phyloP scores from a whole-genome alignment of 1,140 invertebrate genomes.

The Aphidius gifuensis region DNA sequence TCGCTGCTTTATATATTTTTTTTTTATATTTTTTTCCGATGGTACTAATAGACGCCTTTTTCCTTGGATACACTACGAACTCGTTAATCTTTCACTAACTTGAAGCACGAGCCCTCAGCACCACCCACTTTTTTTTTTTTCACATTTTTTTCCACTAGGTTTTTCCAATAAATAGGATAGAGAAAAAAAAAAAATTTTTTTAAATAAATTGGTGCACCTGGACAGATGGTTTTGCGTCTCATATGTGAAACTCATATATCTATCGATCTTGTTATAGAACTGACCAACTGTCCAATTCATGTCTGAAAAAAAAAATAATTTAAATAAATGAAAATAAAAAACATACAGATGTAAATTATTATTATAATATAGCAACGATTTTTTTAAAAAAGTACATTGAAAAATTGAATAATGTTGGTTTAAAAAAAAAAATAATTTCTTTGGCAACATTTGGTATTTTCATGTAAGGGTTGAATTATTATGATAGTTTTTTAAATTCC shows the following conservation, averaged over 20 bases:
- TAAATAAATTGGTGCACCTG: slow-evolving; percentile 3
- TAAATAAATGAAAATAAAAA: not conserved
- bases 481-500: slow-evolving; percentile 32
- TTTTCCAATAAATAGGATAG: not conserved
- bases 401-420: not conserved
- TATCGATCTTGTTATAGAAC: slow-evolving; percentile 9
- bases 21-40: not conserved
- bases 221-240: slow-evolving; percentile 8
- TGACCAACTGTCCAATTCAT: slow-evolving; percentile 6
- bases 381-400: not conserved
- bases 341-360: not conserved
- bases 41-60: not conserved
- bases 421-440: not conserved
- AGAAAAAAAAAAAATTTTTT: not conserved
- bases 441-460: not conserved
- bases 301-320: not conserved
- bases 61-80: not conserved
- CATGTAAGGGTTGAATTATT: not conserved
- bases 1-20: slow-evolving; percentile 22
- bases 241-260: not conserved
- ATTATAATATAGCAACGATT: not conserved
- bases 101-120: slow-evolving; percentile 9
- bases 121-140: slow-evolving; percentile 12
- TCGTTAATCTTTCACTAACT: slow-evolving; percentile 7
- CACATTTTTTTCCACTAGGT: not conserved